These are phyloP conservation scores for Ceratina australensis DNA, from an alignment of 1,140 invertebrate genomes.

Conservation along the genomic window DNA sequence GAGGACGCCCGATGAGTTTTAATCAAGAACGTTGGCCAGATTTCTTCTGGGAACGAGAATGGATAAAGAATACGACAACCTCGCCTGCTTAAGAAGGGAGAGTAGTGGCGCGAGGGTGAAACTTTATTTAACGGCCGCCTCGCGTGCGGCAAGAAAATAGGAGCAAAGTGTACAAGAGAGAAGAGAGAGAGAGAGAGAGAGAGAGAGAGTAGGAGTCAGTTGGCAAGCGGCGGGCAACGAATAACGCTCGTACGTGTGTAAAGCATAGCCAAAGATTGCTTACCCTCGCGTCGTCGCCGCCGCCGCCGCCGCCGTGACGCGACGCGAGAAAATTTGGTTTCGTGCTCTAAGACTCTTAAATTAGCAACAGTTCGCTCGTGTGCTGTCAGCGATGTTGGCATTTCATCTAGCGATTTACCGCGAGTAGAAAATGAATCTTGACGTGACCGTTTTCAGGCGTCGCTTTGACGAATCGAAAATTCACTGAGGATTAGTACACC, in stretches of 20 bases:
- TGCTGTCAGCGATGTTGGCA: not conserved
- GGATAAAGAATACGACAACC: slow-evolving; percentile 11
- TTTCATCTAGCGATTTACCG: not conserved
- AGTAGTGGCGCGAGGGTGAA: not conserved
- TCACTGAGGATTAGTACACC: no score
- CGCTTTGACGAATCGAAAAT: no score
- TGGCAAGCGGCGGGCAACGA: slow-evolving; percentile 43
- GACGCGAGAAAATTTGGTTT: slow-evolving; percentile 33
- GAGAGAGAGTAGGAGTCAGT: slow-evolving; percentile 28
- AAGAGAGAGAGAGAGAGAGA: not conserved
- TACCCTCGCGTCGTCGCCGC: not conserved
- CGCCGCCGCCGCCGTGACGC: slow-evolving; percentile 1
- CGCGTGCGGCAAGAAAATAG: slow-evolving; percentile 14
- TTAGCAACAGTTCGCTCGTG: not conserved
- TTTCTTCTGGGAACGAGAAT: slow-evolving; percentile 26
- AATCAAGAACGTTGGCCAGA: slow-evolving; percentile 26
- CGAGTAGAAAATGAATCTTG: not conserved
- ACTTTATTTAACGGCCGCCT: slow-evolving; percentile 30
- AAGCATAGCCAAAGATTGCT: slow-evolving; percentile 39
- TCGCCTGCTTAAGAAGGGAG: not conserved
- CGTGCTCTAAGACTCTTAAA: slow-evolving; percentile 23
- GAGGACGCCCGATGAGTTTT: slow-evolving; percentile 33
- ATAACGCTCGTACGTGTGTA: slow-evolving; percentile 33
- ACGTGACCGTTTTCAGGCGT: not conserved
- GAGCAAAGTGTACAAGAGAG: slow-evolving; percentile 1